These are phyloP conservation scores for Lucifuga dentata DNA, from an alignment of 2,113 vertebrate genomes.

Conservation along the genomic window DNA sequence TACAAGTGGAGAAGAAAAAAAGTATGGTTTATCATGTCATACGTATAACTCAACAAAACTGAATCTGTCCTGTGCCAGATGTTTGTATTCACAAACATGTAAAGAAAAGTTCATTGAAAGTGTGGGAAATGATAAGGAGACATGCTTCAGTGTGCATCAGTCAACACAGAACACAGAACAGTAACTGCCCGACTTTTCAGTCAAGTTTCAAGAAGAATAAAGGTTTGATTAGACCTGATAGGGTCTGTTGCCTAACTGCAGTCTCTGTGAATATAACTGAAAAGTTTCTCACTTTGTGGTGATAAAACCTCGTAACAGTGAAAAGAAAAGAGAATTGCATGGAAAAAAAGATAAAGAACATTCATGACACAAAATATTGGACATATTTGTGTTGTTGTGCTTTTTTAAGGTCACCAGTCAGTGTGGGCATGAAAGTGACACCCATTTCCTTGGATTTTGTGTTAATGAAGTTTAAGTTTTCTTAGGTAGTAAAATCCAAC, in stretches of 20 bases:
- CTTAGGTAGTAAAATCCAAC: too few species aligned
- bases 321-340: too few species aligned
- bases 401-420: too few species aligned
- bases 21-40: slow-evolving; percentile 4
- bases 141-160: not conserved
- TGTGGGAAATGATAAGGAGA: slow-evolving; percentile 48
- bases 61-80: slow-evolving; percentile 38
- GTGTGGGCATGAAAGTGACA: too few species aligned
- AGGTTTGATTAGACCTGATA: not conserved
- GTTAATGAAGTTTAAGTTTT: too few species aligned
- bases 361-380: too few species aligned
- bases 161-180: not conserved
- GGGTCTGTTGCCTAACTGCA: not conserved
- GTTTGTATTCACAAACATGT: slow-evolving; percentile 26
- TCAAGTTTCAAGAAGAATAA: not conserved
- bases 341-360: too few species aligned
- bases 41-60: slow-evolving; percentile 33
- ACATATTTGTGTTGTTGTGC: too few species aligned
- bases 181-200: not conserved
- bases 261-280: too few species aligned
- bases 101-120: slow-evolving; percentile 44
- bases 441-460: too few species aligned
- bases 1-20: slow-evolving; percentile 20
- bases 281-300: too few species aligned
- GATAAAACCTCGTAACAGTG: too few species aligned